Conservation (phyloP, 2,113 vertebrate genomes). For the Trichechus manatus region DNA sequence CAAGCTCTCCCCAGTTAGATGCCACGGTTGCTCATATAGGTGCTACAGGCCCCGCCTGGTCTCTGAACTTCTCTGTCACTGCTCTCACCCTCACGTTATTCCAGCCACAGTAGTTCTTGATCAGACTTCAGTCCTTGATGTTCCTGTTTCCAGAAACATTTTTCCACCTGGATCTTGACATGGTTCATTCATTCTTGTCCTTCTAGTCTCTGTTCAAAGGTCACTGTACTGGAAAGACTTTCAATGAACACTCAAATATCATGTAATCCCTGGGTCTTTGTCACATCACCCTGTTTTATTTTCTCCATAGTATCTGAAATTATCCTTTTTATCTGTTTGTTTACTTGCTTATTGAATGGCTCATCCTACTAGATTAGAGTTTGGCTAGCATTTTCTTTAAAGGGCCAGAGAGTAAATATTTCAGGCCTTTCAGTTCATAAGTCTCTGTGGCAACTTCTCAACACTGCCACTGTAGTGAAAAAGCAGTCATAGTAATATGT, state of each 20-base stretch:
- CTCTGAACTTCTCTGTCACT: background rate
- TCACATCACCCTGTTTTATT: background rate
- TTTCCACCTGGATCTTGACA: background rate
- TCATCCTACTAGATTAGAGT: background rate
- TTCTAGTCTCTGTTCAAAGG: background rate
- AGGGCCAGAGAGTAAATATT: background rate
- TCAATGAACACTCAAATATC: background rate
- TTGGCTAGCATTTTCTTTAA: background rate
- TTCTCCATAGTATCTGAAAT: background rate
- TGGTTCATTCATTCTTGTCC: background rate
- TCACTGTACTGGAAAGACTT: background rate
- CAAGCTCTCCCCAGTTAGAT: background rate
- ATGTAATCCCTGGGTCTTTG: background rate
- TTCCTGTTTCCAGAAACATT: background rate
- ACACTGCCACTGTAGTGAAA: no score
- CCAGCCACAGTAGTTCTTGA: background rate
- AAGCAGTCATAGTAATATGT: background rate
- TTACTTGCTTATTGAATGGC: background rate
- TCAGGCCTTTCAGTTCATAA: no score
- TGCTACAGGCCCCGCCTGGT: no score
- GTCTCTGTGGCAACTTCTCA: no score
- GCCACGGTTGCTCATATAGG: background rate
- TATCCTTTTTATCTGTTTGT: background rate
- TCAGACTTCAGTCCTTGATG: background rate
- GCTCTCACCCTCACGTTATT: background rate